Base-by-base conservation (phyloP, 2,888 invertebrate genomes). In the Oegoconia quadripuncta region DNA sequence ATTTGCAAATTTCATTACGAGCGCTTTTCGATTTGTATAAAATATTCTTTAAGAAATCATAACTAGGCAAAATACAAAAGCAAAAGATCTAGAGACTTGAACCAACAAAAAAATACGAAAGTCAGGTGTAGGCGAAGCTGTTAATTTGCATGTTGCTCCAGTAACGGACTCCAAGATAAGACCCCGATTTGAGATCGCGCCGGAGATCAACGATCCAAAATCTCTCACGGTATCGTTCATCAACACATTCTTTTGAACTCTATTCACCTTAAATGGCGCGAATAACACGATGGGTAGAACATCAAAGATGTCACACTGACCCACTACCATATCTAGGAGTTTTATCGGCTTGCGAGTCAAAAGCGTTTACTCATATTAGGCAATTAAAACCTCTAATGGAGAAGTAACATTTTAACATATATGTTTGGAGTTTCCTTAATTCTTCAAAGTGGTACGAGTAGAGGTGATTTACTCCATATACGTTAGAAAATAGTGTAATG, bases 121-220 rank as follows among this genome's bases (percentile, higher is more conserved):
- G 52, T 59, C 46, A 53, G 45, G 53, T 57, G 55, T 61, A 46
- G 53, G 58, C 56, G 59, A 59, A 57, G 48, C 45, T 53, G 60
- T 63, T 67, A 59, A 74, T 76, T 75, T 71, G 64, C 69, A 72
- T 71, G 66, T 67, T 64, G 71, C 63, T 65, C 62, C 65, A 59
- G 63, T 66, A 64, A 70, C 65, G 63, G 62, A 42, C 46, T 50
- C 34, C 41, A 44, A 70, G 72, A 76, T 77, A 78, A 69, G 53
- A 46, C 56, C 64, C 61, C 59, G 65, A 65, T 67, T 60, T 58
- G 56, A 69, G 63, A 76, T 75, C 66, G 68, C 56, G 46, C 39
- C 61, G 47, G 56, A 55, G 65, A 70, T 69, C 66, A 56, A 50
- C 55, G 59, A 64, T 68, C 62, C 58, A 50, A 56, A 64, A 57